These are phyloP conservation scores for Melanostoma mellinum DNA, from an alignment of 2,888 invertebrate genomes.

Conservation along the genomic window DNA sequence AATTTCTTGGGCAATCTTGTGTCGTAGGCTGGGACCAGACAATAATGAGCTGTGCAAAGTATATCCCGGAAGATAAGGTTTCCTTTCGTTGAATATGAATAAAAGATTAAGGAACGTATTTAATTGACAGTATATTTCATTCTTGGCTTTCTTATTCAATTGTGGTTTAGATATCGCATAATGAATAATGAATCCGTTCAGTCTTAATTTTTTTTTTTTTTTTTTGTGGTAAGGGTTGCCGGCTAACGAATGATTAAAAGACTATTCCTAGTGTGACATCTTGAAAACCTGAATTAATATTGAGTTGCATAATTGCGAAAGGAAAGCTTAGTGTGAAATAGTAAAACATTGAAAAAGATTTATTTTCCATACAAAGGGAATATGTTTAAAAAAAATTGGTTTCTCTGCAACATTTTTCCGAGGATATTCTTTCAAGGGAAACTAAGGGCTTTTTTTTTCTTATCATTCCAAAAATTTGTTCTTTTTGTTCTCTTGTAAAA, in stretches of 20 bases:
- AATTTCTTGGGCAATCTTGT: constrained; percentile 29
- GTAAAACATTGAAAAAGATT: no score
- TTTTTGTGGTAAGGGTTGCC: constrained; percentile 33
- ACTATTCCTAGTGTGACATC: background rate
- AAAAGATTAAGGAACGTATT: constrained; percentile 27
- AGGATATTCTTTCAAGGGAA: no score
- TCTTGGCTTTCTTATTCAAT: constrained; percentile 13
- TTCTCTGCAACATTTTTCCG: no score
- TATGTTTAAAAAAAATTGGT: no score
- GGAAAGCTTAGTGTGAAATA: no score
- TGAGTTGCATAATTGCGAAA: no score
- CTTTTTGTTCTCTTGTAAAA: no score
- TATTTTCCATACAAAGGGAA: no score
- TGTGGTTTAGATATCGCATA: constrained; percentile 11
- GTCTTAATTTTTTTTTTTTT: constrained; percentile 17
- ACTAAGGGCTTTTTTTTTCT: no score
- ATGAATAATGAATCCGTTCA: constrained; percentile 7
- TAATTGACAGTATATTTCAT: constrained; percentile 21
- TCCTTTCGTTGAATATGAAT: constrained; percentile 28
- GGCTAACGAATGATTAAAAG: background rate
- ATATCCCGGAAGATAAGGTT: constrained; percentile 62
- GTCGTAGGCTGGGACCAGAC: constrained; percentile 26
- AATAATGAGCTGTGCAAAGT: constrained; percentile 58
- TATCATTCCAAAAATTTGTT: no score
- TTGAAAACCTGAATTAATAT: no score